phyloP scores from a whole-genome alignment of 2,888 invertebrate species.

The Drosophila formosana region DNA sequence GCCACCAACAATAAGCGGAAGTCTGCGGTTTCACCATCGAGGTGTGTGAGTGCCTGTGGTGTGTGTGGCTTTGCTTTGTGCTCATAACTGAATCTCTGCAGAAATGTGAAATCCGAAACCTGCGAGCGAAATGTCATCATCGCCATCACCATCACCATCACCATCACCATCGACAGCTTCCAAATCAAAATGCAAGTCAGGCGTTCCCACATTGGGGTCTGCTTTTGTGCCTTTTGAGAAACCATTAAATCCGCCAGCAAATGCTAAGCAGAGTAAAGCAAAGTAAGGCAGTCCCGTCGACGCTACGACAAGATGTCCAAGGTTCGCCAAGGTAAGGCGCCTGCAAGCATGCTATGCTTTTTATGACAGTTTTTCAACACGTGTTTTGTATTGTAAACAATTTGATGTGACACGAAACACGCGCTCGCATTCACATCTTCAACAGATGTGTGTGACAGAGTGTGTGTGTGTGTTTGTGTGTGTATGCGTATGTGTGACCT shows the following conservation, averaged over 20 bases:
- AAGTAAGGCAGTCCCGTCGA: slow-evolving; percentile 1
- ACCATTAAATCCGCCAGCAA: slow-evolving; percentile 60
- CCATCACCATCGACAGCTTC: neutral
- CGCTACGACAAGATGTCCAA: slow-evolving; percentile 29
- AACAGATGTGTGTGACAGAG: neutral
- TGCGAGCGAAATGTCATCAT: slow-evolving; percentile 25
- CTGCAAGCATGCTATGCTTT: slow-evolving; percentile 40
- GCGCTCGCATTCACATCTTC: slow-evolving; percentile 10
- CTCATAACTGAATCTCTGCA: slow-evolving; percentile 48
- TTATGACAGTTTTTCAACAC: slow-evolving; percentile 66
- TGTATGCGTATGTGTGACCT: slow-evolving; percentile 26
- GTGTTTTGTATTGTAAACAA: slow-evolving; percentile 75
- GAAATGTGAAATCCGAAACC: slow-evolving; percentile 48
- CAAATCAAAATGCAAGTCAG: slow-evolving; percentile 67
- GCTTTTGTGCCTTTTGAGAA: slow-evolving; percentile 52
- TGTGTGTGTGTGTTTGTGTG: neutral
- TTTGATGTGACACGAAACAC: slow-evolving; percentile 54
- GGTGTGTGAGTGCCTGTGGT: slow-evolving; percentile 5
- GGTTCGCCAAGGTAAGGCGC: slow-evolving; percentile 47
- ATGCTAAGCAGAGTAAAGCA: slow-evolving; percentile 3
- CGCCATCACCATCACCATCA: slow-evolving; percentile 8
- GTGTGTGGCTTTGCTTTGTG: slow-evolving; percentile 14
- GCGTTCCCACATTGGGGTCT: slow-evolving; percentile 32
- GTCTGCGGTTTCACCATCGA: slow-evolving; percentile 40
- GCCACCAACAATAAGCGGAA: slow-evolving; percentile 73